Evolutionary conservation across 2,888 invertebrate genomes (phyloP).

Genomic region (Falcaria lacertinaria): DNA sequence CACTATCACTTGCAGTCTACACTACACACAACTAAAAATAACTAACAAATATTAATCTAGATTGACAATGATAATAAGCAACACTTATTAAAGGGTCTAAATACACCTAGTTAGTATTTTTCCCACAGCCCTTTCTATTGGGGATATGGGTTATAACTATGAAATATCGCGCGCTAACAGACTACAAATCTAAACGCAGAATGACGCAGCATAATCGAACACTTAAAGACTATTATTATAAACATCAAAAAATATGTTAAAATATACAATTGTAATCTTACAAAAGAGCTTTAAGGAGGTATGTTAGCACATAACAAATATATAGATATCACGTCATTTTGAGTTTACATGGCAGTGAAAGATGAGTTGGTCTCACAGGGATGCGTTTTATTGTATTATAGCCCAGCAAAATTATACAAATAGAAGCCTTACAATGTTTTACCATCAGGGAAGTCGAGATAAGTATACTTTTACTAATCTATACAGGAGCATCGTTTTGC

Average conservation of each 20-base stretch:
- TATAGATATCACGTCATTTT: not conserved
- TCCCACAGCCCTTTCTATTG: not conserved
- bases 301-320: not conserved
- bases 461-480: too few species aligned
- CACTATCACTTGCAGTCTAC: not conserved
- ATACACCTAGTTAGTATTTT: not conserved
- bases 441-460: too few species aligned
- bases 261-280: too few species aligned
- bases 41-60: not conserved
- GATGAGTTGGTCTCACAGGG: not conserved
- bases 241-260: too few species aligned
- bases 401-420: not conserved
- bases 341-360: not conserved
- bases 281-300: too few species aligned
- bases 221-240: not conserved
- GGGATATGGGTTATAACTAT: not conserved
- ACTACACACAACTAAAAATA: not conserved
- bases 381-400: not conserved
- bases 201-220: not conserved
- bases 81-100: not conserved
- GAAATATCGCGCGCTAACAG: not conserved
- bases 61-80: not conserved
- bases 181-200: not conserved
- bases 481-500: too few species aligned
- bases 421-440: too few species aligned